These are phyloP conservation scores for Pecten maximus DNA, from an alignment of 2,888 invertebrate genomes.

Conservation along the genomic window DNA sequence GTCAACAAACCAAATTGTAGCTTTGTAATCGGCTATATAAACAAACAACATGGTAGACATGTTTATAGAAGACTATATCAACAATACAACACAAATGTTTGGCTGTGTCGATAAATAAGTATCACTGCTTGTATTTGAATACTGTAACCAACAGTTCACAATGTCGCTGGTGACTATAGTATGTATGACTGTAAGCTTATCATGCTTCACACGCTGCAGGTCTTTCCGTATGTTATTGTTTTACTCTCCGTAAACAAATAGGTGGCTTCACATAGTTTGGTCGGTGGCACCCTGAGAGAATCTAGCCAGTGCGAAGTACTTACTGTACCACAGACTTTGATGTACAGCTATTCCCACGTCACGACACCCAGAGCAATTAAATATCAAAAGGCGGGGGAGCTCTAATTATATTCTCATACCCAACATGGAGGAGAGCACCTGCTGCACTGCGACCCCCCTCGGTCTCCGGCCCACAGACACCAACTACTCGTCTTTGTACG, in stretches of 20 bases:
- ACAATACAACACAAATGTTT: too few species aligned
- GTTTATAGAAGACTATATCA: too few species aligned
- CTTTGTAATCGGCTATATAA: too few species aligned
- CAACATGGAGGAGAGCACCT: constrained; percentile 26
- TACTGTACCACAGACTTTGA: neutral
- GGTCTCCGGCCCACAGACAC: constrained; percentile 33
- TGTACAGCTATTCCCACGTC: constrained; percentile 7
- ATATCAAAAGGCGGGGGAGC: constrained; percentile 20
- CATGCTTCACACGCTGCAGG: neutral
- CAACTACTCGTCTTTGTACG: constrained; percentile 1
- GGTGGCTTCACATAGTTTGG: neutral
- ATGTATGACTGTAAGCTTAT: neutral
- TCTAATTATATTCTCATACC: constrained; percentile 35
- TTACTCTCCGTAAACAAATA: neutral
- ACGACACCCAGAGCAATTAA: constrained; percentile 21
- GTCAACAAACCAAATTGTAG: too few species aligned
- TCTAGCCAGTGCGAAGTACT: constrained; percentile 4
- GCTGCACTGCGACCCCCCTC: neutral
- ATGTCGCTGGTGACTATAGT: too few species aligned
- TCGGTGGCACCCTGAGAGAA: constrained; percentile 30
- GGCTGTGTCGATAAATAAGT: too few species aligned
- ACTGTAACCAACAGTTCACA: too few species aligned
- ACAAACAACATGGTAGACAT: too few species aligned
- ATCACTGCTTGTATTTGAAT: too few species aligned
- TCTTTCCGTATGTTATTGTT: neutral